Conservation (phyloP, 2,113 vertebrate genomes). For the Chloroceryle aenea region DNA sequence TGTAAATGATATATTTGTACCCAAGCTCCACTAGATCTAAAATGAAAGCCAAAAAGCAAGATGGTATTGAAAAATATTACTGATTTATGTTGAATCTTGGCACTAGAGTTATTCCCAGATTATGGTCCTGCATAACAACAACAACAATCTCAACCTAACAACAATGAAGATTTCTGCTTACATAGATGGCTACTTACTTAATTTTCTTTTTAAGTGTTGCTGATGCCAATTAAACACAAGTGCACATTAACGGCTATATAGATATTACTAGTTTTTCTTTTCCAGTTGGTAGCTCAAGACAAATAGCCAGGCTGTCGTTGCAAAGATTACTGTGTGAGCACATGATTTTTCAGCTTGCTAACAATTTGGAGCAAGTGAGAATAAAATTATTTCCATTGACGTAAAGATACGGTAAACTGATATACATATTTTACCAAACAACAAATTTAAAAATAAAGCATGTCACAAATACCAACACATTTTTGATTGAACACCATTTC, state of each 20-base stretch:
- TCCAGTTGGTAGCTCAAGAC: slow-evolving; percentile 43
- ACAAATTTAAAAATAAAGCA: background rate
- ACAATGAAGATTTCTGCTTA: slow-evolving; percentile 49
- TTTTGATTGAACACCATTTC: background rate
- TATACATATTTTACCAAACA: background rate
- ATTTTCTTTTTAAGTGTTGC: slow-evolving; percentile 49
- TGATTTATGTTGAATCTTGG: slow-evolving; percentile 54
- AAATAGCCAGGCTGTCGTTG: slow-evolving; percentile 4
- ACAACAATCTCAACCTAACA: background rate
- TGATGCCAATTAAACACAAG: slow-evolving; percentile 57
- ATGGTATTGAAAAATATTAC: slow-evolving; percentile 51
- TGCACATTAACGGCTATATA: slow-evolving; percentile 40
- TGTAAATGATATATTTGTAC: slow-evolving; percentile 75
- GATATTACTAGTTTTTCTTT: slow-evolving; percentile 46
- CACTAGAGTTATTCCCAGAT: background rate
- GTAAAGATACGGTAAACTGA: background rate
- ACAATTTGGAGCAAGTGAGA: slow-evolving; percentile 11
- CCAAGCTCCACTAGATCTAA: slow-evolving; percentile 53
- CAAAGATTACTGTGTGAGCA: background rate
- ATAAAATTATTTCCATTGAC: background rate
- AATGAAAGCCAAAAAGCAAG: slow-evolving; percentile 65
- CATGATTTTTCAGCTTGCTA: slow-evolving; percentile 11
- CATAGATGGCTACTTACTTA: slow-evolving; percentile 57
- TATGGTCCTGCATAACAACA: slow-evolving; percentile 21
- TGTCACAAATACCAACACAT: background rate